These are phyloP conservation scores for Polia nebulosa DNA, from an alignment of 2,888 invertebrate genomes.

Conservation along the genomic window DNA sequence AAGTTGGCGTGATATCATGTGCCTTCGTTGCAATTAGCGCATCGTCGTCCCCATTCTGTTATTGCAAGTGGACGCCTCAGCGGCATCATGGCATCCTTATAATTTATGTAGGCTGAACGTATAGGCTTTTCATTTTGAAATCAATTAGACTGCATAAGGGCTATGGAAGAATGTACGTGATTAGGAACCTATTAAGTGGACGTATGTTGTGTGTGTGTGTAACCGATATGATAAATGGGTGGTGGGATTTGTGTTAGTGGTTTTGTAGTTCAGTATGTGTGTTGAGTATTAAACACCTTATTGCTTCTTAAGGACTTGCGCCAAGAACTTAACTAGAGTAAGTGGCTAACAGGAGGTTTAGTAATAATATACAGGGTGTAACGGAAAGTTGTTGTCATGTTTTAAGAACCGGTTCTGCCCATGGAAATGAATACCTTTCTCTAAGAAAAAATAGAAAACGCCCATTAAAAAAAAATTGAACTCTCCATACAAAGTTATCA, in stretches of 20 bases:
- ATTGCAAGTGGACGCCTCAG: constrained; percentile 63
- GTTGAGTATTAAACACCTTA: not conserved
- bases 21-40: constrained; percentile 71
- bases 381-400: too few species aligned
- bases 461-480: too few species aligned
- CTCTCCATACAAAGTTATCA: too few species aligned
- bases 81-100: constrained; percentile 44
- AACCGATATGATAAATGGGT: not conserved
- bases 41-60: constrained; percentile 68
- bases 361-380: too few species aligned
- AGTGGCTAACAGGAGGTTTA: too few species aligned
- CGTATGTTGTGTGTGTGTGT: not conserved
- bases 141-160: constrained; percentile 25
- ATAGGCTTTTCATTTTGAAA: constrained; percentile 36
- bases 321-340: too few species aligned
- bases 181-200: constrained; percentile 16
- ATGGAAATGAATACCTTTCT: too few species aligned
- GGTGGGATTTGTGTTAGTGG: not conserved
- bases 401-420: too few species aligned
- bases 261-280: not conserved
- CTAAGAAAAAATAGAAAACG: too few species aligned
- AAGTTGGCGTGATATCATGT: constrained; percentile 58
- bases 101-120: constrained; percentile 50
- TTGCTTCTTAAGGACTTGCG: too few species aligned
- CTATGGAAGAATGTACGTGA: constrained; percentile 32